Evolutionary conservation across 1,140 invertebrate genomes (phyloP).

Genomic region (Elymnias hypermnestra): DNA sequence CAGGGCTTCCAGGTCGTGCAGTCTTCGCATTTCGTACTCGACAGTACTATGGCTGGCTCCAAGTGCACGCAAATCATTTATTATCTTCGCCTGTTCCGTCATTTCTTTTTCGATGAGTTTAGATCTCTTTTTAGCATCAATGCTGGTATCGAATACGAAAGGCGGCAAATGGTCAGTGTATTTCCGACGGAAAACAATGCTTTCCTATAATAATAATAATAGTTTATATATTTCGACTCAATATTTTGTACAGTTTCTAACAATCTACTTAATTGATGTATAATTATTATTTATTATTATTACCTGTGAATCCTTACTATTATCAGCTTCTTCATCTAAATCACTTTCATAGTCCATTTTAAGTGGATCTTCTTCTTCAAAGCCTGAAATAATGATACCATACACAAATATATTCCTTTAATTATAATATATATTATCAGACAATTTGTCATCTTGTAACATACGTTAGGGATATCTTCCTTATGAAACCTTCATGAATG

Average conservation of each 20-base stretch:
- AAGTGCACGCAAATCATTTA: constrained; percentile 91
- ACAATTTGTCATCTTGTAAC: too few species aligned
- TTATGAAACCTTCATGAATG: too few species aligned
- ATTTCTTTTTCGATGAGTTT: constrained; percentile 98
- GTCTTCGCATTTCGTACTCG: constrained; percentile 91
- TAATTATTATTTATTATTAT: constrained; percentile 13
- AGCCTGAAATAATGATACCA: constrained; percentile 62
- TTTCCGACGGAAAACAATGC: constrained; percentile 80
- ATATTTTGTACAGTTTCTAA: too few species aligned
- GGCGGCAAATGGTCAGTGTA: constrained; percentile 86
- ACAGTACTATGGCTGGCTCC: constrained; percentile 95
- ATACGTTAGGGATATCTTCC: too few species aligned
- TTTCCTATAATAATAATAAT: constrained; percentile 74
- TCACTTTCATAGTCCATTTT: constrained; percentile 86
- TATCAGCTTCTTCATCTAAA: constrained; percentile 83
- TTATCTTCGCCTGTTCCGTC: constrained; percentile 96
- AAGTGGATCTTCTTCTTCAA: constrained; percentile 88
- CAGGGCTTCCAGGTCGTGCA: constrained; percentile 94
- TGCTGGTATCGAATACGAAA: constrained; percentile 89
- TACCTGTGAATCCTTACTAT: constrained; percentile 76
- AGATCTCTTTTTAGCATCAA: constrained; percentile 92
- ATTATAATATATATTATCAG: too few species aligned
- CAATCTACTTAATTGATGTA: too few species aligned
- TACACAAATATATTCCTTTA: too few species aligned
- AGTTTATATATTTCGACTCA: too few species aligned